Evolutionary conservation across 2,888 invertebrate genomes (phyloP).

Genomic region (Lottia scabra): DNA sequence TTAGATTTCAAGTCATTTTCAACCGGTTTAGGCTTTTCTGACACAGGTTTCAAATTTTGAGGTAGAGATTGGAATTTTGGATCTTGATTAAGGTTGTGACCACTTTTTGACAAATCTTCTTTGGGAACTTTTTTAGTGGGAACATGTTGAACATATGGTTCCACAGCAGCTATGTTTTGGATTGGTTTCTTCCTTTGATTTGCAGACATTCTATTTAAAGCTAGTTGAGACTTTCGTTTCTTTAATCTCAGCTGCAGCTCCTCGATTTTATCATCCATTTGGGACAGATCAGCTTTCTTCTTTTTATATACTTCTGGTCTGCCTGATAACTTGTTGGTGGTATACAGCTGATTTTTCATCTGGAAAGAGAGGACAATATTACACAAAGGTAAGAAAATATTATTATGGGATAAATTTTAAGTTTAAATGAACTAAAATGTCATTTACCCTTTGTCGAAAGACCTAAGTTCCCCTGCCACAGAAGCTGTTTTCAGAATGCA

Average conservation of each 20-base stretch:
- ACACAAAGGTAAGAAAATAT: too few species aligned
- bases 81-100: slow-evolving; percentile 83
- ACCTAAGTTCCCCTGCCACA: too few species aligned
- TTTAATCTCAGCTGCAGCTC: slow-evolving; percentile 92
- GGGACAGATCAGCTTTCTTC: slow-evolving; percentile 90
- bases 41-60: slow-evolving; percentile 84
- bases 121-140: slow-evolving; percentile 43
- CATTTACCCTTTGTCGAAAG: too few species aligned
- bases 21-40: slow-evolving; percentile 5
- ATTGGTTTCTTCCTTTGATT: slow-evolving; percentile 22
- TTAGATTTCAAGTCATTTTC: slow-evolving; percentile 5
- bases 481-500: too few species aligned
- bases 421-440: too few species aligned
- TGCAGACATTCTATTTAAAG: background rate
- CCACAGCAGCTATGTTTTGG: slow-evolving; percentile 68
- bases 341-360: slow-evolving; percentile 96
- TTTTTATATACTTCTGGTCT: slow-evolving; percentile 90
- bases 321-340: slow-evolving; percentile 85
- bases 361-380: slow-evolving; percentile 66
- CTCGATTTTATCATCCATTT: slow-evolving; percentile 92
- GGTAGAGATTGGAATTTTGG: slow-evolving; percentile 93
- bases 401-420: too few species aligned
- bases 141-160: slow-evolving; percentile 65
- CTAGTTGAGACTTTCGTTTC: slow-evolving; percentile 81
- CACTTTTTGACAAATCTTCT: slow-evolving; percentile 35